Conservation (phyloP, 2,888 invertebrate genomes). For the Gnatocerus cornutus region DNA sequence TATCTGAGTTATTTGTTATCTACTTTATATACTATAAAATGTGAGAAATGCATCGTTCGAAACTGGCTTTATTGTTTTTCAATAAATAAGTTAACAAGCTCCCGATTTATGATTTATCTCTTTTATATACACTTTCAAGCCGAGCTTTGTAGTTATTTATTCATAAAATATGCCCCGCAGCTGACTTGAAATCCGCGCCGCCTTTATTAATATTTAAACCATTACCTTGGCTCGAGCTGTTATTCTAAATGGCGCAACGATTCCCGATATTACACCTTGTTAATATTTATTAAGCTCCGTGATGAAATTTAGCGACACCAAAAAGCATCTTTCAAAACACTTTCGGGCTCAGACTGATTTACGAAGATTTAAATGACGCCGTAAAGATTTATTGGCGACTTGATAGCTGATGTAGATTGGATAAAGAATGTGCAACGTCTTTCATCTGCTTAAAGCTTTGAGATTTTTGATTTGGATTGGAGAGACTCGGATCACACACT, state of each 20-base stretch:
- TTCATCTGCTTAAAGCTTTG: neutral
- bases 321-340: conserved; percentile 34
- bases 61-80: conserved; percentile 48
- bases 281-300: conserved; percentile 54
- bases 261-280: conserved; percentile 55
- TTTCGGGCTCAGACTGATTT: conserved; percentile 6
- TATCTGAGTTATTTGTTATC: conserved; percentile 40
- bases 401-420: neutral
- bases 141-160: conserved; percentile 44
- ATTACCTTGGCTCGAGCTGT: conserved; percentile 51
- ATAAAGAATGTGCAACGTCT: neutral
- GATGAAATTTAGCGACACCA: conserved; percentile 51
- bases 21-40: conserved; percentile 44
- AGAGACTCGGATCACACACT: neutral
- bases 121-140: conserved; percentile 43
- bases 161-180: conserved; percentile 53
- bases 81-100: conserved; percentile 49
- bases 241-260: conserved; percentile 55
- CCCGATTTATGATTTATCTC: conserved; percentile 48
- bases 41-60: conserved; percentile 43
- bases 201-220: conserved; percentile 56
- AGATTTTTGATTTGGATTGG: neutral
- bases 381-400: conserved; percentile 8
- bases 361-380: neutral
- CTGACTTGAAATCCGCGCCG: conserved; percentile 53